Base-by-base conservation (phyloP, 2,113 vertebrate species). In the Synchiropus splendidus region DNA sequence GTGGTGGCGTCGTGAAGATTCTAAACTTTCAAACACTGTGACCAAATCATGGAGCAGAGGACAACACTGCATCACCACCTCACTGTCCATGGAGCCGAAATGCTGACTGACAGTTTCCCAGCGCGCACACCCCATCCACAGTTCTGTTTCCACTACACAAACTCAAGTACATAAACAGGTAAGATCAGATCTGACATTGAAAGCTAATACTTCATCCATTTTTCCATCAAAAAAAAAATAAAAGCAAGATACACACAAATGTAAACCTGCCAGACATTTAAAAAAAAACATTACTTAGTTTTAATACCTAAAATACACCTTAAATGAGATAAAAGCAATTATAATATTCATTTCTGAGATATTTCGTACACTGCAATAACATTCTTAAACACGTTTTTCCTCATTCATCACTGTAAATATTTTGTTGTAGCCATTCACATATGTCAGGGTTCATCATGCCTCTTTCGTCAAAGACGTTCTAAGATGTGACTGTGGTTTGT, bases 281-380 rank as follows among this genome's bases (percentile, higher is more conserved):
- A 18, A 21, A 13, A 36, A 34, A 70, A 69, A 72, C 62, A 78
- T 63, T 68, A 79, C 71, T 79, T 79, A 68, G 56, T 68, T 79
- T 76, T 70, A 83, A 83, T 84, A 82, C 51, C 81, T 84, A 87
- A 78, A 78, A 81, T 79, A 85, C 70, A 78, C 64, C 75, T 75
- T 78, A 33, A 81, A 70, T 77, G 77, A 83, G 80, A 85, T 80
- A 79, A 79, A 85, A 85, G 81, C 77, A 78, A 81, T 71, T 79
- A 78, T 76, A 72, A 81, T 83, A 84, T 76, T 77, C 47, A 62
- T 79, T 79, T 77, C 75, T 73, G 72, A 82, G 79, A 80, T 83
- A 83, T 83, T 83, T 86, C 78, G 77, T 85, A 87, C 85, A 86
- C 85, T 82, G 81, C 85, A 85, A 85, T 78, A 84, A 86, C 76